These are phyloP conservation scores for Agriopis marginaria DNA, from an alignment of 2,888 invertebrate species.

Conservation along the genomic window DNA sequence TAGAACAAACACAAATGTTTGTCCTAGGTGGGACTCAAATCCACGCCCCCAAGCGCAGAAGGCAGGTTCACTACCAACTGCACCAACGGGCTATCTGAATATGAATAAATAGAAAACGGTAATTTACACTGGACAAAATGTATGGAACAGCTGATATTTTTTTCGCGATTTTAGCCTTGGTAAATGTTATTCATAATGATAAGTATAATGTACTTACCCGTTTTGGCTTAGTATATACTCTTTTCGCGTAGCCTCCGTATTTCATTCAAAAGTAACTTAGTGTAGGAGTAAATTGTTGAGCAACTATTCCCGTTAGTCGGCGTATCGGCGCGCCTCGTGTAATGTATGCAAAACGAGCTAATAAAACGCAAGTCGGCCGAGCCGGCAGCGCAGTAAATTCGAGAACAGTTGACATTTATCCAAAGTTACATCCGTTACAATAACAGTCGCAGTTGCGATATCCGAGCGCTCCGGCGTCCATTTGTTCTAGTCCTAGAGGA, in stretches of 20 bases:
- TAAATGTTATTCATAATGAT: no score
- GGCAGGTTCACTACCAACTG: no score
- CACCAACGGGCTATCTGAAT: no score
- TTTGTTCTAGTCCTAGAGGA: conserved; percentile 78
- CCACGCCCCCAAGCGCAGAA: no score
- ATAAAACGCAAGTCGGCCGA: conserved; percentile 76
- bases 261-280: conserved; percentile 42
- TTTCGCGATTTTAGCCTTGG: no score
- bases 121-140: no score
- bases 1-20: no score
- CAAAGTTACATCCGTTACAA: conserved; percentile 84
- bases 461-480: conserved; percentile 73
- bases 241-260: background rate
- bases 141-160: no score
- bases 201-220: no score
- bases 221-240: no score
- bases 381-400: conserved; percentile 76
- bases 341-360: conserved; percentile 82
- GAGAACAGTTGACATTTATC: conserved; percentile 83
- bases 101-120: no score
- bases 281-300: conserved; percentile 53
- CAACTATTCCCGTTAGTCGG: conserved; percentile 54
- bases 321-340: conserved; percentile 66
- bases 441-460: conserved; percentile 82
- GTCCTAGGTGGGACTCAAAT: no score